Evolutionary conservation across 2,113 vertebrate species (phyloP).

Genomic region (Ceratotherium simum): DNA sequence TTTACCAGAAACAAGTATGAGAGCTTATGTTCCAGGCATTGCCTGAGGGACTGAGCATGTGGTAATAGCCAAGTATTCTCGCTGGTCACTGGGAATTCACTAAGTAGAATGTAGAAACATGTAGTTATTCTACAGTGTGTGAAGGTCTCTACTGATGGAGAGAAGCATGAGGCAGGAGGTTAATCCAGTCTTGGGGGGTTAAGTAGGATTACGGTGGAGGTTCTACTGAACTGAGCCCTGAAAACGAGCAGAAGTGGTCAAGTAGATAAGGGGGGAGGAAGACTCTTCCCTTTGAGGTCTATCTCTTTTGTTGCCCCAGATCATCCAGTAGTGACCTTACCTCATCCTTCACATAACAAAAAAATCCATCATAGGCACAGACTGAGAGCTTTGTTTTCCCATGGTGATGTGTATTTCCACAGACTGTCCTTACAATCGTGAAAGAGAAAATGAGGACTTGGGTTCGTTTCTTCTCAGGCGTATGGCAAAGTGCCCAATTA

Average conservation of each 20-base stretch:
- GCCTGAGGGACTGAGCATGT: neutral
- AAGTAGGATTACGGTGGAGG: neutral
- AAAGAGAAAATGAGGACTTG: neutral
- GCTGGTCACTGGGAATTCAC: neutral
- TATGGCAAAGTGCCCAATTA: neutral
- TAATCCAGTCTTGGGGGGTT: neutral
- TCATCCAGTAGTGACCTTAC: neutral
- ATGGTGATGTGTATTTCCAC: neutral
- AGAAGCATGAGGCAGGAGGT: neutral
- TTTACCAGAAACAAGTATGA: neutral
- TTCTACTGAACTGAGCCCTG: neutral
- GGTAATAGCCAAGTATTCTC: neutral
- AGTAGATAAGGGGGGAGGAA: neutral
- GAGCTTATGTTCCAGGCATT: neutral
- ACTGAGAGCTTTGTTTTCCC: neutral
- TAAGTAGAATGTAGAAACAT: neutral
- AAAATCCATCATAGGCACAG: neutral
- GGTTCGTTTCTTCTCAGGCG: neutral
- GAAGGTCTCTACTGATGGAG: neutral
- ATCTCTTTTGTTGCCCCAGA: neutral
- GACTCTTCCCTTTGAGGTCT: neutral
- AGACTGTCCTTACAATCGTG: neutral
- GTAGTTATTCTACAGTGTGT: neutral
- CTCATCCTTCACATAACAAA: neutral
- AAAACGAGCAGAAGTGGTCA: neutral